Conservation (phyloP, 2,888 invertebrate species). For the Drosophila multiciliata region DNA sequence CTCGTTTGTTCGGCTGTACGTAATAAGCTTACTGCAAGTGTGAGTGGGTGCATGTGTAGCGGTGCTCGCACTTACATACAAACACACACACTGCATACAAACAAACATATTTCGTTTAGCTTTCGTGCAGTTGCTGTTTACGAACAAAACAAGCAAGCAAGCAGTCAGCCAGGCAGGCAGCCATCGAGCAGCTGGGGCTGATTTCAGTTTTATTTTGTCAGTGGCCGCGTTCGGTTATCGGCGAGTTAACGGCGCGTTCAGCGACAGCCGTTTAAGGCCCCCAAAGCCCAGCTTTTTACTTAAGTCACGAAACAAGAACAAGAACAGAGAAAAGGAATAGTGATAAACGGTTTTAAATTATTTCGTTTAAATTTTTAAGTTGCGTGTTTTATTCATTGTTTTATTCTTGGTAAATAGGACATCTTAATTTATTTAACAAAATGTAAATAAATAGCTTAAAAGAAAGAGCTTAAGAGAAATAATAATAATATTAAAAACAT, state of each 20-base stretch:
- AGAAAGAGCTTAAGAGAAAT: conserved; percentile 4
- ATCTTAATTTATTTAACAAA: conserved; percentile 7
- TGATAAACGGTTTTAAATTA: conserved; percentile 39
- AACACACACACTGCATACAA: conserved; percentile 1
- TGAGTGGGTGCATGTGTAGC: conserved; percentile 59
- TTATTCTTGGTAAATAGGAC: conserved; percentile 49
- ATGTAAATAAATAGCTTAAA: conserved; percentile 13
- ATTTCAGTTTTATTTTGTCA: conserved; percentile 67
- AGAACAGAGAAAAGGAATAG: conserved; percentile 24
- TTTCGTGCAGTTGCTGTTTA: conserved; percentile 57
- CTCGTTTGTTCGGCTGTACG: conserved; percentile 48
- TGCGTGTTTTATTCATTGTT: conserved; percentile 43
- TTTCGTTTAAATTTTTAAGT: conserved; percentile 55
- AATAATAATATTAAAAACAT: conserved; percentile 23
- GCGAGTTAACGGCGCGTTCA: conserved; percentile 45
- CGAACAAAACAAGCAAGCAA: conserved; percentile 42
- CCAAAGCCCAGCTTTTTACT: conserved; percentile 52
- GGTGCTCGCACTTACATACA: conserved; percentile 21
- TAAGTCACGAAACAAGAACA: conserved; percentile 35
- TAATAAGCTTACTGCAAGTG: conserved; percentile 65
- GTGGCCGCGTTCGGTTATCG: conserved; percentile 67
- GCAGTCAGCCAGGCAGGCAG: conserved; percentile 39
- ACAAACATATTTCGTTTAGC: conserved; percentile 44
- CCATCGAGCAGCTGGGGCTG: conserved; percentile 51
- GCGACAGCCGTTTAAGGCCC: conserved; percentile 43